These are phyloP conservation scores for Tineola bisselliella DNA, from an alignment of 2,888 invertebrate species.

Conservation along the genomic window DNA sequence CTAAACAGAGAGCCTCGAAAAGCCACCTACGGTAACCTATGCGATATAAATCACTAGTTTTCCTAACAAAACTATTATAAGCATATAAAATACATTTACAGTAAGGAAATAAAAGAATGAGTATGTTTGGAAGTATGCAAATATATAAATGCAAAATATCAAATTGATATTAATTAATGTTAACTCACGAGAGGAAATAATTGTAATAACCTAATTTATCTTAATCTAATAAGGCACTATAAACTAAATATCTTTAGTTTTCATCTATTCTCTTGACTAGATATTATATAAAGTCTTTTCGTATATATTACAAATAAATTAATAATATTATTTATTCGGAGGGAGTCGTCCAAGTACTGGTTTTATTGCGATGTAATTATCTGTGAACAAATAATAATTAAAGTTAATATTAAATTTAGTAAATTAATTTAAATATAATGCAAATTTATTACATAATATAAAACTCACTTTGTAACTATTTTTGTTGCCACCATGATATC, in stretches of 20 bases:
- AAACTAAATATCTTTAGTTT: conserved; percentile 16
- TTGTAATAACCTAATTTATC: conserved; percentile 9
- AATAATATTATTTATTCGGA: conserved; percentile 54
- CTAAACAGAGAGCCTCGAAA: conserved; percentile 8
- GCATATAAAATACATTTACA: neutral
- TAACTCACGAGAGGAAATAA: neutral
- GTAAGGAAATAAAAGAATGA: no score
- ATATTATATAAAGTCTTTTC: conserved; percentile 57
- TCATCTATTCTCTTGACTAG: conserved; percentile 45
- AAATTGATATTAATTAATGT: no score
- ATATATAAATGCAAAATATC: neutral
- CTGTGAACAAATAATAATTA: conserved; percentile 47
- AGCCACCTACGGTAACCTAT: conserved; percentile 5
- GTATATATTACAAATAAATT: conserved; percentile 31
- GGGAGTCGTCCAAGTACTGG: conserved; percentile 41
- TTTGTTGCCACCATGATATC: conserved; percentile 86
- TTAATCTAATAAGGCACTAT: conserved; percentile 52
- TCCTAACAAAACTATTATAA: no score
- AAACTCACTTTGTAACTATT: conserved; percentile 53
- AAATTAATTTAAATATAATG: no score
- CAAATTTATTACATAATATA: no score
- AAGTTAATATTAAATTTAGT: no score
- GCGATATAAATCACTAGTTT: no score
- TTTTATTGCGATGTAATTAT: conserved; percentile 19
- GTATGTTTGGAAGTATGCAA: neutral